phyloP scores from a whole-genome alignment of 2,113 vertebrate species.

The Nyctibius bracteatus region DNA sequence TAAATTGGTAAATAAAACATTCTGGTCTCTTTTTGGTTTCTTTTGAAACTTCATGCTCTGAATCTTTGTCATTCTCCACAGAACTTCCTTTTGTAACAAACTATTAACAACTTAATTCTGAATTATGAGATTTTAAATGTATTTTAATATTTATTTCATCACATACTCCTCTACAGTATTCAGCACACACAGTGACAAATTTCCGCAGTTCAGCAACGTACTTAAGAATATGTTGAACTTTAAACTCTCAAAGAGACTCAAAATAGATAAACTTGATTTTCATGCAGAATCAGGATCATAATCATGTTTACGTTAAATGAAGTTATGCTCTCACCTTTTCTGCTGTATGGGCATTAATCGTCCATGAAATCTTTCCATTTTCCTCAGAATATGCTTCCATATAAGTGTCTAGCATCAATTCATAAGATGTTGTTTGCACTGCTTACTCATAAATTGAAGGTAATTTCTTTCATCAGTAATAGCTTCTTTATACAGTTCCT shows the following conservation, averaged over 20 bases:
- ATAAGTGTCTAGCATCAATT: neutral
- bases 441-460: slow-evolving; percentile 1
- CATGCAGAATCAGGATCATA: neutral
- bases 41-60: neutral
- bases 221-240: neutral
- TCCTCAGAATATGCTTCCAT: neutral
- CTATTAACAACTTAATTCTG: neutral
- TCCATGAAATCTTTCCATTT: neutral
- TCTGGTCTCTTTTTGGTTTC: neutral
- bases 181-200: neutral
- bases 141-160: neutral
- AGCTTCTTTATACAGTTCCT: neutral
- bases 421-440: neutral
- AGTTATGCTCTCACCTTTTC: neutral
- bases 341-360: neutral
- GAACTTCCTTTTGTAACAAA: neutral
- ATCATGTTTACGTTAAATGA: slow-evolving; percentile 7
- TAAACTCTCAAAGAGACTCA: neutral
- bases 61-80: neutral
- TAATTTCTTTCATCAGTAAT: slow-evolving; percentile 6
- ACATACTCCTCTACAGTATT: neutral
- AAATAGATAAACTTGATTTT: slow-evolving; percentile 12
- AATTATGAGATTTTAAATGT: neutral
- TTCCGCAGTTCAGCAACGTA: neutral
- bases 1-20: neutral